phyloP scores from a whole-genome alignment of 2,888 invertebrate genomes.

The Dynastes maya region DNA sequence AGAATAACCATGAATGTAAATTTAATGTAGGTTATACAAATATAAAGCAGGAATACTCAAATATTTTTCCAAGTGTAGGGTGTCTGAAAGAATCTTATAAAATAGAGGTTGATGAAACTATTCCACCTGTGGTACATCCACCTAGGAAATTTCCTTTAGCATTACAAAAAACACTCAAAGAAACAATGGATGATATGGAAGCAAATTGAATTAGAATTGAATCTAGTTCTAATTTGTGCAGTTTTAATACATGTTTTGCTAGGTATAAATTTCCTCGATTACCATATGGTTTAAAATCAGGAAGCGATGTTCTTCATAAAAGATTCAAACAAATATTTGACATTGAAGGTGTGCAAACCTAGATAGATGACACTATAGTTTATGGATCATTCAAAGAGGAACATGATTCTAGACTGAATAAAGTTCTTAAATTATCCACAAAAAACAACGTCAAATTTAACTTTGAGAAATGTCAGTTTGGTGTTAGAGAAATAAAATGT shows the following conservation, averaged over 20 bases:
- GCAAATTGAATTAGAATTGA: constrained; percentile 28
- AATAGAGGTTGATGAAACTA: constrained; percentile 45
- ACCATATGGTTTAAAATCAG: constrained; percentile 39
- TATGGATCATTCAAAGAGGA: constrained; percentile 34
- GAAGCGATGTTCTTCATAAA: constrained; percentile 16
- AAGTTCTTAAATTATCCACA: constrained; percentile 49
- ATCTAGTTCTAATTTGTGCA: constrained; percentile 22
- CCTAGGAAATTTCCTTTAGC: constrained; percentile 46
- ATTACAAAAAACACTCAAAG: constrained; percentile 36
- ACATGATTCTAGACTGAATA: constrained; percentile 49
- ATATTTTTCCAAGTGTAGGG: constrained; percentile 44
- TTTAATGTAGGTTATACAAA: constrained; percentile 24
- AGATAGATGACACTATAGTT: constrained; percentile 35
- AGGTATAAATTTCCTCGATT: constrained; percentile 27
- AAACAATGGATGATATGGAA: constrained; percentile 43
- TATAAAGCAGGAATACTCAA: constrained; percentile 1
- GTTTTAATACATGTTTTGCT: constrained; percentile 35
- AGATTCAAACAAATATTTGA: constrained; percentile 9
- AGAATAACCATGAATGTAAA: background rate
- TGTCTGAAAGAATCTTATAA: constrained; percentile 39
- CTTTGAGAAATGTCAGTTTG: constrained; percentile 54
- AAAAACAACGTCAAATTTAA: constrained; percentile 52
- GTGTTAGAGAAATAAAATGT: constrained; percentile 51
- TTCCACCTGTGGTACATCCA: constrained; percentile 44
- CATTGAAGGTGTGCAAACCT: constrained; percentile 10